phyloP scores from a whole-genome alignment of 2,888 invertebrate genomes.

The Incurvaria masculella region DNA sequence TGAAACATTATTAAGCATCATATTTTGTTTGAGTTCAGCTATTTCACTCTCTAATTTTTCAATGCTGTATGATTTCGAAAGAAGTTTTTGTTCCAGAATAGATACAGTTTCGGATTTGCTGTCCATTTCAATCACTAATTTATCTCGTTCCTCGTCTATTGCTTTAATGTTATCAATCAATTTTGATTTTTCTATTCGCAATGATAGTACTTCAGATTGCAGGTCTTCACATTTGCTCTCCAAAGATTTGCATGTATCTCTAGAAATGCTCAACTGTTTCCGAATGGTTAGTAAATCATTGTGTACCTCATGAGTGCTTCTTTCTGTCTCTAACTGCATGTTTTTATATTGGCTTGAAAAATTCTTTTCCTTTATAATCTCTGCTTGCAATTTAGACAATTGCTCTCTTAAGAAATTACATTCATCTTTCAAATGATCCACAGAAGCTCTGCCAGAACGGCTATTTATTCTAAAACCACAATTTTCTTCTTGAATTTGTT shows the following conservation, averaged over 20 bases:
- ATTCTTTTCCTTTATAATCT: constrained; percentile 48
- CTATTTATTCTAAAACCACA: constrained; percentile 44
- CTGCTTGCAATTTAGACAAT: constrained; percentile 43
- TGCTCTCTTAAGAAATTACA: constrained; percentile 44
- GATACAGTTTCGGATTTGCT: constrained; percentile 68
- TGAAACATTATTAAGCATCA: constrained; percentile 36
- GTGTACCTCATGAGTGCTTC: constrained; percentile 66
- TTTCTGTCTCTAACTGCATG: constrained; percentile 74
- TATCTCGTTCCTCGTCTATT: constrained; percentile 71
- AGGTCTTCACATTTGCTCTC: constrained; percentile 58
- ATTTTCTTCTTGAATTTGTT: constrained; percentile 45
- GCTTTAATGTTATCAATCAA: constrained; percentile 61
- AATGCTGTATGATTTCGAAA: constrained; percentile 55
- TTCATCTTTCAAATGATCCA: constrained; percentile 42
- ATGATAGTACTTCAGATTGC: constrained; percentile 56
- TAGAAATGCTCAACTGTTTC: constrained; percentile 59
- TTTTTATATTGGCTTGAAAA: constrained; percentile 57
- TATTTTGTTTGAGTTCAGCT: constrained; percentile 54
- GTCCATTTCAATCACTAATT: constrained; percentile 63
- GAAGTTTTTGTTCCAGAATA: constrained; percentile 62
- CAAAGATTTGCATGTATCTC: constrained; percentile 54
- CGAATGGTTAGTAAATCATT: constrained; percentile 62
- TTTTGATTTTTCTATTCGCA: constrained; percentile 62
- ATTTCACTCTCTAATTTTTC: constrained; percentile 52
- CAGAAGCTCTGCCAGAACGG: constrained; percentile 41